Conservation (phyloP, 2,113 vertebrate species). For the Nannospalax galili region DNA sequence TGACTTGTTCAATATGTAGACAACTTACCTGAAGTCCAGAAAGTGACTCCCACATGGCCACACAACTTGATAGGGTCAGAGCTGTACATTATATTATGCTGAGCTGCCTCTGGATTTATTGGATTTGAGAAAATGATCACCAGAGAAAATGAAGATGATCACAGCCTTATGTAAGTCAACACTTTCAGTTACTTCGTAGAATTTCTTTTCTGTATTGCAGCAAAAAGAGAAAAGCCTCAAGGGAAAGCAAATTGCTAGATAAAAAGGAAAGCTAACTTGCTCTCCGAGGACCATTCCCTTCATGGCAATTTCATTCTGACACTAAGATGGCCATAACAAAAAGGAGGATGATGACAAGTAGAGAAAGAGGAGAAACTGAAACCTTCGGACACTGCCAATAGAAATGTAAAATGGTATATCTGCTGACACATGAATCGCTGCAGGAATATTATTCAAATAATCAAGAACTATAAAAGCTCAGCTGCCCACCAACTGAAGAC, state of each 20-base stretch:
- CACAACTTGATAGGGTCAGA: neutral
- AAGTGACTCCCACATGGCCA: neutral
- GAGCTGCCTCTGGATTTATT: neutral
- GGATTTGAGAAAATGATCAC: neutral
- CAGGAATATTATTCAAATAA: neutral
- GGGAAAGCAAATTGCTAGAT: conserved; percentile 13
- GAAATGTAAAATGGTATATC: neutral
- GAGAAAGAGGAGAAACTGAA: neutral
- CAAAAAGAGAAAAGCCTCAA: neutral
- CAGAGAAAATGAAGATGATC: neutral
- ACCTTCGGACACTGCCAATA: neutral
- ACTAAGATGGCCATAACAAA: neutral
- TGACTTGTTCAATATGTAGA: neutral
- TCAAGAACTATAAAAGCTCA: neutral
- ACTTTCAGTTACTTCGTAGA: neutral
- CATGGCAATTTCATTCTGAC: neutral
- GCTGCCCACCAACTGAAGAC: neutral
- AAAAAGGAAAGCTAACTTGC: conserved; percentile 23
- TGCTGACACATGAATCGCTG: neutral
- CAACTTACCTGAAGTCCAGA: neutral
- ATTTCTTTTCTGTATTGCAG: neutral
- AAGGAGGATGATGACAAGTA: neutral
- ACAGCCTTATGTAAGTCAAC: neutral
- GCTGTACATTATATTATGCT: neutral
- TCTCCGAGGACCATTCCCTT: conserved; percentile 24